Base-by-base conservation (phyloP, 2,797 vertebrate species). In the Rhabdophis nuchalis region DNA sequence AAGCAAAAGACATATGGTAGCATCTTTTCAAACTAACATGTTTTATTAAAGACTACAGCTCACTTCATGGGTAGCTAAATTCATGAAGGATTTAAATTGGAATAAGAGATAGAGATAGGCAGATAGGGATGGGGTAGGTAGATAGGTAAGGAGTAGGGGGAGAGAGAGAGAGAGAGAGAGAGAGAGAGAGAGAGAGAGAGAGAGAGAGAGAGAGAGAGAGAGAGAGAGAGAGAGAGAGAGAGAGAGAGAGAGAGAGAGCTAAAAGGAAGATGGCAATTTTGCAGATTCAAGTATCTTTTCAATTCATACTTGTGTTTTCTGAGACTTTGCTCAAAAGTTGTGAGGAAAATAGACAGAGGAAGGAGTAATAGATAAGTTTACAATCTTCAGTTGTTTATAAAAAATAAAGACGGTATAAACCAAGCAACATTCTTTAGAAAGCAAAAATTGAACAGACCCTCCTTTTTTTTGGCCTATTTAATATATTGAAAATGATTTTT, bases 361-460 rank as follows among this genome's bases (percentile, higher is more conserved):
- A 72, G 64, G n/a, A 72, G 1, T 72, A 72, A 36, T 72, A 72
- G 6, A 72, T 72, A 36, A 72, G 32, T 9, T 36, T 72, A 72
- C 16, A n/a, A 64, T 64, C 27, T 20, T 32, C 64, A 68, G 68
- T 18, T 72, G 14, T 72, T 72, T 72, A 36, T 72, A 72, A 72
- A 61, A 36, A 72, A 18, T 36, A 72, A 72, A 72, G n/a, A 72
- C n/a, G 36, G n/a, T 68, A 68, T 32, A 68, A 68, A 68, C 36
- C 94, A 25, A 85, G 53, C 93, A 92, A 60, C 4, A 64, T 90
- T 90, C 46, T 82, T 82, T 87, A 29, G 27, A 56, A 29, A 29
- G 23, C 4, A 86, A 46, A 68, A 92, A 93, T 88, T n/a, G 85
- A 92, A 94, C 72, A 90, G 36, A 77, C 5, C 10, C 72, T 46